Evolutionary conservation across 2,113 vertebrate genomes (phyloP).

Genomic region (Pteruthius melanotis): DNA sequence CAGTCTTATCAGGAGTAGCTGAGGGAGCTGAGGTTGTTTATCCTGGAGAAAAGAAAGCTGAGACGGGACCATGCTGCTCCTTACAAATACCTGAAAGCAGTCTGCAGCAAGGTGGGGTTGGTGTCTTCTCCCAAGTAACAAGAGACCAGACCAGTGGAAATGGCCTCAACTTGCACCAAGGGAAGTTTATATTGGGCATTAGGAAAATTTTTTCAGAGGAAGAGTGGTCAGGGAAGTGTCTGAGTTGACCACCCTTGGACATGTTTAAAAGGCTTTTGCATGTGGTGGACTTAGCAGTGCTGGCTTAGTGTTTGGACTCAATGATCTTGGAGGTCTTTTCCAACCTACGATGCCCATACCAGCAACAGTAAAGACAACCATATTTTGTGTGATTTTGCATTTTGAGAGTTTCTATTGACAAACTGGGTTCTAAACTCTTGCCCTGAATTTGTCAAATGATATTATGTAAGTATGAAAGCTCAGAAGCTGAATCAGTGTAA

Average conservation of each 20-base stretch:
- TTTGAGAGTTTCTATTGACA: not conserved
- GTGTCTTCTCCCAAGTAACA: not conserved
- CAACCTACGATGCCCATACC: not conserved
- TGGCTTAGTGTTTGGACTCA: not conserved
- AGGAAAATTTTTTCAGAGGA: not conserved
- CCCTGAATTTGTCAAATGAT: not conserved
- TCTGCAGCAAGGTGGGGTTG: accelerated
- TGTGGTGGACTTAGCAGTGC: not conserved
- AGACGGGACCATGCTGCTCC: not conserved
- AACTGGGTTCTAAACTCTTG: not conserved
- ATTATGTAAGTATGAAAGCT: not conserved
- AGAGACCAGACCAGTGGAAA: not conserved
- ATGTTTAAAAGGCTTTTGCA: not conserved
- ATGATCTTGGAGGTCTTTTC: not conserved
- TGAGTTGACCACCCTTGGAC: not conserved
- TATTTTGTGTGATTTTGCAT: not conserved
- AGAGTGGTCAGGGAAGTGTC: not conserved
- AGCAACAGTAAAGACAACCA: not conserved
- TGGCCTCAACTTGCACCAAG: not conserved
- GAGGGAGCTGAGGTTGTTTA: not conserved
- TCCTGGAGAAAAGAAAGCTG: not conserved
- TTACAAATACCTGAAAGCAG: not conserved
- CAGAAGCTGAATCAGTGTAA: not conserved
- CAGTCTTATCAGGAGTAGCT: accelerated
- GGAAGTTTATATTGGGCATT: not conserved